Conservation (phyloP, 2,797 vertebrate species). For the Trichosurus vulpecula region DNA sequence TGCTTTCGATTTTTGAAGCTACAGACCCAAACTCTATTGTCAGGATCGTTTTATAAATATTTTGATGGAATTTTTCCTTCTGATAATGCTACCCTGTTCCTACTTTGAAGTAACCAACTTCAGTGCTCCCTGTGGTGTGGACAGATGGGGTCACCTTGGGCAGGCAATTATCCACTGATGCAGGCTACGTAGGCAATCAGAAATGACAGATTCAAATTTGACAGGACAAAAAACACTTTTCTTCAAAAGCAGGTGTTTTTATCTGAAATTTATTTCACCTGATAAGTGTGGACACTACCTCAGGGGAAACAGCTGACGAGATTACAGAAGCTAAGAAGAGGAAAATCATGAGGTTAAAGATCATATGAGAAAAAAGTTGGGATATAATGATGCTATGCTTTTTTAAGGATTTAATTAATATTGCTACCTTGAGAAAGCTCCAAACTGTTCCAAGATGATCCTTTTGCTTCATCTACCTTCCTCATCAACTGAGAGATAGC, state of each 20-base stretch:
- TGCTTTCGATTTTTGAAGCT: constrained; percentile 38
- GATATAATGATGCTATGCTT: background rate
- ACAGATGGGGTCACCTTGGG: constrained; percentile 28
- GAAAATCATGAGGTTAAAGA: background rate
- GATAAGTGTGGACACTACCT: background rate
- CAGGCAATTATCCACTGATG: background rate
- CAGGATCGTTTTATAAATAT: constrained; percentile 50
- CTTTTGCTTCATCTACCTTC: background rate
- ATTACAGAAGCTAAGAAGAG: background rate
- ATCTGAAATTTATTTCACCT: background rate
- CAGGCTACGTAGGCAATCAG: background rate
- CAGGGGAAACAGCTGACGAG: background rate
- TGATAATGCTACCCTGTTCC: background rate
- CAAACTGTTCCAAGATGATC: background rate
- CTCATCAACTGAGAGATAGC: background rate
- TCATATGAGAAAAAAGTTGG: background rate
- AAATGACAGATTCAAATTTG: background rate
- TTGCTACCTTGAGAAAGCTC: background rate
- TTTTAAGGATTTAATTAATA: background rate
- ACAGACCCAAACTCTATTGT: constrained; percentile 44
- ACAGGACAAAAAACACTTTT: background rate
- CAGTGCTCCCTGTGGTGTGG: constrained; percentile 1
- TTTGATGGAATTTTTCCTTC: constrained; percentile 57
- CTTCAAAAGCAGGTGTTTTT: background rate
- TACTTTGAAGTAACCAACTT: constrained; percentile 40